Evolutionary conservation across 2,797 vertebrate genomes (phyloP).

Genomic region (Hapalemur alaotrensis): DNA sequence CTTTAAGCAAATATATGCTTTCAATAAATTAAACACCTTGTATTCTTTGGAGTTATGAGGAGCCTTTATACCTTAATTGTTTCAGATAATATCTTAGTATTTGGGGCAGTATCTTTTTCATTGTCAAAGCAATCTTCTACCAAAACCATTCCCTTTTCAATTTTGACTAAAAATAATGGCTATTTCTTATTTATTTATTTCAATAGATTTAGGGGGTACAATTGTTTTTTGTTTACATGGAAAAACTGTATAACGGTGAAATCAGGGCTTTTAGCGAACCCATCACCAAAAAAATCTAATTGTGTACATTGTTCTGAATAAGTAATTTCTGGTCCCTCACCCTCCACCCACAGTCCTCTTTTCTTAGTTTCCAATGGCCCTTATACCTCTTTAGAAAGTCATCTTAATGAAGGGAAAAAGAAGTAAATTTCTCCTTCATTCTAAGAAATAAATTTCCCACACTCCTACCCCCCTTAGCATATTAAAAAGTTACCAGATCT

Average conservation of each 20-base stretch:
- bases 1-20: conserved; percentile 1
- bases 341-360: background rate
- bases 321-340: background rate
- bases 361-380: background rate
- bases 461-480: background rate
- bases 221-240: background rate
- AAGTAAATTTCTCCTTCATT: background rate
- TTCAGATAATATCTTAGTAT: background rate
- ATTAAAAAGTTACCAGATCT: conserved; percentile 34
- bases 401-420: conserved; percentile 30
- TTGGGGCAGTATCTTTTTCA: background rate
- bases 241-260: background rate
- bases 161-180: conserved; percentile 26
- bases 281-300: background rate
- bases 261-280: background rate
- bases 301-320: background rate
- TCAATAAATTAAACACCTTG: conserved; percentile 31
- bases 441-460: conserved; percentile 38
- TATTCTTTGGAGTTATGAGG: background rate
- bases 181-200: background rate
- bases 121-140: background rate
- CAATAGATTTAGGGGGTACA: background rate
- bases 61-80: background rate
- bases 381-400: background rate
- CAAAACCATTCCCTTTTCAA: conserved; percentile 2